Evolutionary conservation across 2,113 vertebrate genomes (phyloP).

Genomic region (Delphinapterus leucas): DNA sequence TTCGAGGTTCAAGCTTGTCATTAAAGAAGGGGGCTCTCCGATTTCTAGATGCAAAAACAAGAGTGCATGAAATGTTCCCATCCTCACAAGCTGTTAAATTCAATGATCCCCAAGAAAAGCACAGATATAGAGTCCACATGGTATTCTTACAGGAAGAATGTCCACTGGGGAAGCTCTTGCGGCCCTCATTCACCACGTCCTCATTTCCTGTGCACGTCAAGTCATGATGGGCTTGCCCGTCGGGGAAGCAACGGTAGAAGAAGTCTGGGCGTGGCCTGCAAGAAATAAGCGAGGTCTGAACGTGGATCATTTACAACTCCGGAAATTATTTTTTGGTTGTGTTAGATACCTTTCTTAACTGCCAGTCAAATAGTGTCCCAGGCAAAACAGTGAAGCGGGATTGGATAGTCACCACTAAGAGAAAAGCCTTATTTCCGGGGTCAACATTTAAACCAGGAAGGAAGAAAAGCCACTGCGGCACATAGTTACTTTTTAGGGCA

Average conservation of each 20-base stretch:
- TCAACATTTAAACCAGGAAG: background rate
- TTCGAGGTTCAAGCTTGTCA: background rate
- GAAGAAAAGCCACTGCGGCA: background rate
- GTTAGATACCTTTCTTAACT: background rate
- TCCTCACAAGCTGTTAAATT: background rate
- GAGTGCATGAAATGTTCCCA: background rate
- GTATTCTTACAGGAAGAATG: conserved; percentile 92
- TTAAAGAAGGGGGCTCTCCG: background rate
- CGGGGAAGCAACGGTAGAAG: conserved; percentile 95
- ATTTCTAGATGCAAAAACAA: background rate
- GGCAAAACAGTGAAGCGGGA: background rate
- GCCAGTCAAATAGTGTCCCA: background rate
- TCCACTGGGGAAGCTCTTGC: conserved; percentile 97
- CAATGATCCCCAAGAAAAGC: background rate
- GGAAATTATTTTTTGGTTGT: background rate
- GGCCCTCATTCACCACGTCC: conserved; percentile 87
- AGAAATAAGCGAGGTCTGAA: background rate
- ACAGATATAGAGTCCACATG: background rate
- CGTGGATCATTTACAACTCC: background rate
- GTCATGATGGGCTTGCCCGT: conserved; percentile 87
- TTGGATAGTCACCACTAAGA: background rate
- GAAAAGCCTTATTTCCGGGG: background rate
- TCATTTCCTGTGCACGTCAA: conserved; percentile 88
- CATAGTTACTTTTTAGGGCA: background rate
- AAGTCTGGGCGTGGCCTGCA: conserved; percentile 95